Evolutionary conservation across 2,113 vertebrate species (phyloP).

Genomic region (Campylorhamphus procurvoides): DNA sequence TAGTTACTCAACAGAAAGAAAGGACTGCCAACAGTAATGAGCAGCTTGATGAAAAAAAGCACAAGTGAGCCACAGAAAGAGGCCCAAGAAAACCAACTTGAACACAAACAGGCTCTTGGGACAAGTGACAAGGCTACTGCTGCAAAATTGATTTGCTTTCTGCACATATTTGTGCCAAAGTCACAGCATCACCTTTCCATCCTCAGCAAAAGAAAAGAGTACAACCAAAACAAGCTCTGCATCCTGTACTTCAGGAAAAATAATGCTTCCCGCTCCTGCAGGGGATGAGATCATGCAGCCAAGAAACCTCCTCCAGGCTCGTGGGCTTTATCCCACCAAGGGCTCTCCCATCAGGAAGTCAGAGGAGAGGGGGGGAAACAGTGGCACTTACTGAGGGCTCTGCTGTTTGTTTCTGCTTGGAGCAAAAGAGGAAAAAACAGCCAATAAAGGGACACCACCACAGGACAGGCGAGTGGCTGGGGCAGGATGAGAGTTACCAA

Average conservation of each 20-base stretch:
- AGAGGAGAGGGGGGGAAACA: slow-evolving; percentile 65
- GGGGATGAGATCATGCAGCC: slow-evolving; percentile 59
- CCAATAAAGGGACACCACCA: slow-evolving; percentile 23
- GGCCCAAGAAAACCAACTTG: neutral
- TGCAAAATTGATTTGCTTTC: neutral
- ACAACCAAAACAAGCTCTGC: slow-evolving; percentile 69
- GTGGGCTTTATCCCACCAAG: slow-evolving; percentile 15
- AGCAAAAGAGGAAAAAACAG: slow-evolving; percentile 74
- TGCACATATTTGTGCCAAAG: neutral
- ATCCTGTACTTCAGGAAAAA: slow-evolving; percentile 76
- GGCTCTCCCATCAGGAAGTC: slow-evolving; percentile 67
- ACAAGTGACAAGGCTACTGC: neutral
- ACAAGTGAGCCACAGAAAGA: neutral
- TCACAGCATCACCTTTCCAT: slow-evolving; percentile 36
- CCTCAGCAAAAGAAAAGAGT: slow-evolving; percentile 9
- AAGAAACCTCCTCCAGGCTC: slow-evolving; percentile 55
- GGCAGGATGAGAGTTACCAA: neutral
- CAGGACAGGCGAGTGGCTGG: neutral
- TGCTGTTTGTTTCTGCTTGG: slow-evolving; percentile 54
- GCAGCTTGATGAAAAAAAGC: neutral
- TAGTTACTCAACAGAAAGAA: neutral
- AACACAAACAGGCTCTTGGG: neutral
- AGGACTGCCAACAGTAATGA: neutral
- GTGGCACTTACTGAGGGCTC: slow-evolving; percentile 68
- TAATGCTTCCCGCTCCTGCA: slow-evolving; percentile 60